Evolutionary conservation across 2,797 vertebrate species (phyloP).

Genomic region (Myripristis jacobus): DNA sequence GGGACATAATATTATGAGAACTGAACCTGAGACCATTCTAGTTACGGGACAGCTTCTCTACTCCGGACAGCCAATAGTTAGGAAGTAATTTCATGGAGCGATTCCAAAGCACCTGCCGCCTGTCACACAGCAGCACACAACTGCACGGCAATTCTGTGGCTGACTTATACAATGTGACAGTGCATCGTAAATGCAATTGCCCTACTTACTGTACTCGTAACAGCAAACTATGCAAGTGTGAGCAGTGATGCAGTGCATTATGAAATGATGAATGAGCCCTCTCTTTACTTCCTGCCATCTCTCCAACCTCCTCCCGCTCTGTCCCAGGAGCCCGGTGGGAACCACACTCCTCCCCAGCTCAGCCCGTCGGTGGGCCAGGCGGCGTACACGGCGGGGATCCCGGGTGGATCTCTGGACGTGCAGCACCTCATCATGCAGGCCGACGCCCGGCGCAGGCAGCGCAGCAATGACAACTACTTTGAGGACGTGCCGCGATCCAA

Average conservation of each 20-base stretch:
- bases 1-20: too few relatives aligned
- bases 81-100: slow-evolving; percentile 17
- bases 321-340: slow-evolving; percentile 93
- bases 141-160: slow-evolving; percentile 21
- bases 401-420: slow-evolving; percentile 97
- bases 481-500: slow-evolving; percentile 98
- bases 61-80: neutral
- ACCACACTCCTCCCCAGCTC: slow-evolving; percentile 97
- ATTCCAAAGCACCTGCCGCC: slow-evolving; percentile 1
- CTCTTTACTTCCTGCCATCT: slow-evolving; percentile 2
- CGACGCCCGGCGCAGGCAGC: slow-evolving; percentile 96
- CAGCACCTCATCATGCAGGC: slow-evolving; percentile 99
- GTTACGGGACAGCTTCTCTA: neutral
- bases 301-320: neutral
- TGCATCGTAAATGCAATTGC: slow-evolving; percentile 31
- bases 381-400: slow-evolving; percentile 89
- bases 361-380: slow-evolving; percentile 95
- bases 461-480: slow-evolving; percentile 98
- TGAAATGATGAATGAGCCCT: slow-evolving; percentile 62
- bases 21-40: slow-evolving; percentile 16
- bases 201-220: slow-evolving; percentile 50
- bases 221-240: neutral
- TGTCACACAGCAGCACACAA: neutral
- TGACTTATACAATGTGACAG: slow-evolving; percentile 52
- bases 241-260: slow-evolving; percentile 56